phyloP scores from a whole-genome alignment of 2,888 invertebrate species.

The Sialis lutaria region DNA sequence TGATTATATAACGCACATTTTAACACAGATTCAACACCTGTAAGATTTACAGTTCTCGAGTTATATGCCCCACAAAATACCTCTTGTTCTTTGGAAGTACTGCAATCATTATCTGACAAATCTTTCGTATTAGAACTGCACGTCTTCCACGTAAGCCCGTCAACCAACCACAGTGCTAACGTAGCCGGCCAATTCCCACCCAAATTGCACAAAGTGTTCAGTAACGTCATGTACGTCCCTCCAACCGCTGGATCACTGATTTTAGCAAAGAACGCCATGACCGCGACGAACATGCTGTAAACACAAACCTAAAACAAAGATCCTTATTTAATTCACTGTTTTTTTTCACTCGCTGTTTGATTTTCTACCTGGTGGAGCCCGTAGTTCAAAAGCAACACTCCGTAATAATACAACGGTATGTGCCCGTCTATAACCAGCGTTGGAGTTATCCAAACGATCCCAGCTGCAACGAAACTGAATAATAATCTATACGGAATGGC shows the following conservation, averaged over 20 bases:
- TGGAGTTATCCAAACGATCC: constrained; percentile 75
- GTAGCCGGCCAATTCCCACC: constrained; percentile 98
- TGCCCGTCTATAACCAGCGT: constrained; percentile 43
- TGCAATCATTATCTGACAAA: constrained; percentile 41
- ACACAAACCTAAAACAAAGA: constrained; percentile 54
- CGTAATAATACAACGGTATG: constrained; percentile 58
- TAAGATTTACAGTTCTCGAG: too few species aligned
- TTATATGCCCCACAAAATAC: constrained; percentile 28
- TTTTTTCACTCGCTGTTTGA: neutral
- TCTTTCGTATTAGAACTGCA: constrained; percentile 34
- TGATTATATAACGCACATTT: too few species aligned
- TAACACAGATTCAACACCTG: too few species aligned
- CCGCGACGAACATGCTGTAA: constrained; percentile 93
- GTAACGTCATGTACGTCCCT: constrained; percentile 97
- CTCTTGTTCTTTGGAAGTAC: constrained; percentile 40
- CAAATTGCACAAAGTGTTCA: constrained; percentile 89
- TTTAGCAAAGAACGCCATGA: constrained; percentile 96
- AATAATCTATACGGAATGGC: constrained; percentile 77
- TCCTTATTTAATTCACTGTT: neutral
- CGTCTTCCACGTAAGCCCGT: constrained; percentile 64
- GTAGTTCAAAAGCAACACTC: constrained; percentile 58
- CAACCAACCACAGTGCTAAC: constrained; percentile 78
- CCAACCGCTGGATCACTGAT: constrained; percentile 93
- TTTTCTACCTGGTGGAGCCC: constrained; percentile 70
- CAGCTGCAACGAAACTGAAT: constrained; percentile 69